Evolutionary conservation across 2,797 vertebrate genomes (phyloP).

Genomic region (Danio kyathit): DNA sequence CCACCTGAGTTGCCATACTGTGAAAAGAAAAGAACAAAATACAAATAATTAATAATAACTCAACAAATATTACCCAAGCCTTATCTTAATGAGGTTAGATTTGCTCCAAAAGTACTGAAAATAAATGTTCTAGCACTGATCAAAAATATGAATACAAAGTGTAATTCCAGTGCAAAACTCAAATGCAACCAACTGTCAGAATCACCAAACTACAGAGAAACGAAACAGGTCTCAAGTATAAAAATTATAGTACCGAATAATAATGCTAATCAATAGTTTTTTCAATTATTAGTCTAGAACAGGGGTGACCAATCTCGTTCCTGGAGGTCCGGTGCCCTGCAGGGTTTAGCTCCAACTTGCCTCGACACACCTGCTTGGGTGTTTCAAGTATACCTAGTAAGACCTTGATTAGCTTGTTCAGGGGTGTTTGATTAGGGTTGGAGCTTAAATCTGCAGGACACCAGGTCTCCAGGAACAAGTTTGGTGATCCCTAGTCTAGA

Average conservation of each 20-base stretch:
- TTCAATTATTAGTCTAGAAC: too few relatives aligned
- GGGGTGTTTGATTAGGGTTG: too few relatives aligned
- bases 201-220: not conserved
- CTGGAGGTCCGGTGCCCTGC: too few relatives aligned
- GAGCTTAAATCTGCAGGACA: too few relatives aligned
- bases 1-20: constrained; percentile 97
- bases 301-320: too few relatives aligned
- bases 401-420: too few relatives aligned
- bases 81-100: not conserved
- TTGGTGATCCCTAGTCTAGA: too few relatives aligned
- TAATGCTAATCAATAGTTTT: not conserved
- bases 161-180: not conserved
- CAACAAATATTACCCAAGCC: not conserved
- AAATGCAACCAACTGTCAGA: not conserved
- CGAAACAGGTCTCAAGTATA: not conserved
- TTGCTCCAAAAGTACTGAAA: not conserved
- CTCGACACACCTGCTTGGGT: too few relatives aligned
- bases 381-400: too few relatives aligned
- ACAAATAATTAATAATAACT: not conserved
- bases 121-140: not conserved
- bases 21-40: constrained; percentile 61
- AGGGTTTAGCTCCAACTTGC: too few relatives aligned
- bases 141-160: not conserved
- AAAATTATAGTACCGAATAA: not conserved
- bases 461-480: too few relatives aligned